Conservation (phyloP, 2,113 vertebrate genomes). For the Taurulus bubalis region DNA sequence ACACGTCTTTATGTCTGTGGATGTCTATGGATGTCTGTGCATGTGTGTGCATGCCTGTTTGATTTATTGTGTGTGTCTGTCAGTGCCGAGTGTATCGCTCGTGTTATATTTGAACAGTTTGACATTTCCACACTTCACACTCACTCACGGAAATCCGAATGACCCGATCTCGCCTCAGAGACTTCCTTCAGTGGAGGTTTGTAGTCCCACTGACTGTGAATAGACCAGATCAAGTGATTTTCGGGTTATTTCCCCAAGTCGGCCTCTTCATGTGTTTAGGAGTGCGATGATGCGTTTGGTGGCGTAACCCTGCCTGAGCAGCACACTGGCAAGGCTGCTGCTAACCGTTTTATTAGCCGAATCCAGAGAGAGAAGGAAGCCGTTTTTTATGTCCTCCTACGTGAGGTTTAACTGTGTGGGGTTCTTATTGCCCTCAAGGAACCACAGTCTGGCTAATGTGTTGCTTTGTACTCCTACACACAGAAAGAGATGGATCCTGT, state of each 20-base stretch:
- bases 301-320: slow-evolving; percentile 45
- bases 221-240: slow-evolving; percentile 19
- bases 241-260: slow-evolving; percentile 44
- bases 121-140: slow-evolving; percentile 3
- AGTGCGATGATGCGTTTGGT: slow-evolving; percentile 38
- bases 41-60: background rate
- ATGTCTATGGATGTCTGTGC: background rate
- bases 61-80: background rate
- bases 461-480: slow-evolving; percentile 78
- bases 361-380: slow-evolving; percentile 64
- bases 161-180: slow-evolving; percentile 27
- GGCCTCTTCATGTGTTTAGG: slow-evolving; percentile 30
- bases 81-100: background rate
- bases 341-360: slow-evolving; percentile 74
- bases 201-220: slow-evolving; percentile 20
- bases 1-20: background rate
- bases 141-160: background rate
- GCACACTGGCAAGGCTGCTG: slow-evolving; percentile 53
- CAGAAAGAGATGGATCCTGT: slow-evolving; percentile 53
- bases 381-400: slow-evolving; percentile 78
- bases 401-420: slow-evolving; percentile 73
- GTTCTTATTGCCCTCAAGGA: slow-evolving; percentile 75
- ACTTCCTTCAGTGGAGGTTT: slow-evolving; percentile 12
- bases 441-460: slow-evolving; percentile 76
- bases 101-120: background rate